Conservation (phyloP, 2,888 invertebrate species). For the Psylliodes chrysocephalus region DNA sequence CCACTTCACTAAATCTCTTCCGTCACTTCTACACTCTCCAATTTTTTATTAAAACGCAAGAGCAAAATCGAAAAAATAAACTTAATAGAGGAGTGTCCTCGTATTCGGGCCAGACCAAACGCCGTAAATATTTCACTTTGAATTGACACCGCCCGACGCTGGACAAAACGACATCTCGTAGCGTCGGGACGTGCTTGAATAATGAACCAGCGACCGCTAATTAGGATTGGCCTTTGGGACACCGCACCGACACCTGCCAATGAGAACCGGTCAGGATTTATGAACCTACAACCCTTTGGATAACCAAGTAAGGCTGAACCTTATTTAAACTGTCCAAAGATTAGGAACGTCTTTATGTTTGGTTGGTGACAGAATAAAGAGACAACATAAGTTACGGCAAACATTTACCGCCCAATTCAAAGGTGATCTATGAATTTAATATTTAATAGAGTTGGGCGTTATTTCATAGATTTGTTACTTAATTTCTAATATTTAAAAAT, state of each 20-base stretch:
- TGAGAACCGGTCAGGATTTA: conserved; percentile 58
- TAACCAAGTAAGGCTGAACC: neutral
- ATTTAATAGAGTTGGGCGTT: too few species aligned
- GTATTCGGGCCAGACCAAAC: neutral
- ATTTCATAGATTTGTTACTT: too few species aligned
- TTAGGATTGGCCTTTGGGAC: conserved; percentile 62
- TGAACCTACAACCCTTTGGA: conserved; percentile 48
- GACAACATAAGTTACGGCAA: too few species aligned
- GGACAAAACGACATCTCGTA: conserved; percentile 60
- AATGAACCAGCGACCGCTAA: conserved; percentile 64
- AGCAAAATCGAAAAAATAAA: conserved; percentile 1
- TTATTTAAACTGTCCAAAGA: conserved; percentile 1
- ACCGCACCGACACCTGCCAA: conserved; percentile 61
- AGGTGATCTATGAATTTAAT: too few species aligned
- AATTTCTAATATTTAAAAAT: too few species aligned
- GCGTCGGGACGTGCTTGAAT: conserved; percentile 59
- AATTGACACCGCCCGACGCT: conserved; percentile 59
- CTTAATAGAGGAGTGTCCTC: neutral
- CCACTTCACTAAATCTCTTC: too few species aligned
- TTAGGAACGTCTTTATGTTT: neutral
- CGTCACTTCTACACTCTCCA: too few species aligned
- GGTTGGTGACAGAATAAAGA: too few species aligned
- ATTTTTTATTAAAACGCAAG: neutral
- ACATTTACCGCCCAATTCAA: too few species aligned
- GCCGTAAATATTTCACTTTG: conserved; percentile 61